Evolutionary conservation across 2,888 invertebrate species (phyloP), one percentile per base, ranked within the genome.

Genomic region (Tipula vernalis): DNA sequence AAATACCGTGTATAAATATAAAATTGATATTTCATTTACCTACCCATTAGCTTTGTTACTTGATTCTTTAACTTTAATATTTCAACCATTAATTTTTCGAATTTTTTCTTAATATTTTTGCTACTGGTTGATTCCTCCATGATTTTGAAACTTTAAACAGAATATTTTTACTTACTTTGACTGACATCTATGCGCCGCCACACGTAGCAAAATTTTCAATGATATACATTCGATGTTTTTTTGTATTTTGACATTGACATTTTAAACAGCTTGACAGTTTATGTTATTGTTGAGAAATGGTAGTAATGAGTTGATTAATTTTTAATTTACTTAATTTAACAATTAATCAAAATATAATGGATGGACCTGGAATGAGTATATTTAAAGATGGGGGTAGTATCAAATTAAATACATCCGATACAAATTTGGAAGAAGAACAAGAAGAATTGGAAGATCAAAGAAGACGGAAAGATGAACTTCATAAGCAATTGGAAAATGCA

Each of bases 371-470:
- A 86, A 92, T 94, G 91, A 95, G 95, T 91, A 92, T 95, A 89
- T 95, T 95, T 89, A 94, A 95, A 92, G 95, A 94, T 87, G 93
- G 93, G 42, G 93, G 93, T 42, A 93, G 93, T 89, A 93, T 95
- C 88, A 94, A 94, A 88, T 92, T 95, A 88, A 94, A 95, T 90
- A 93, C 93, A 87, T 94, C 93, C 89, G 92, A 93, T 85, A 94
- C 95, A 90, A 93, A 93, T 87, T 92, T 94, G 86, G 93, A 94
- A 87, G 94, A 94, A 88, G 95, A 95, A 89, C 95, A 95, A 88
- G 95, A 95, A 89, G 95, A 94, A 88, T 89, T 94, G 1, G 94
- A 95, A 90, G 95, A 96, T 90, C 93, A 94, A 89, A 93, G 94
- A 89, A 92, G 95, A 87, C 93, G 94, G 44, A 92, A 94, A 88